A percentile compares a stretch with the other conserved stretches of the same genome.
Conservation (phyloP, 2,797 vertebrate genomes). For the Pipistrellus nathusii region DNA sequence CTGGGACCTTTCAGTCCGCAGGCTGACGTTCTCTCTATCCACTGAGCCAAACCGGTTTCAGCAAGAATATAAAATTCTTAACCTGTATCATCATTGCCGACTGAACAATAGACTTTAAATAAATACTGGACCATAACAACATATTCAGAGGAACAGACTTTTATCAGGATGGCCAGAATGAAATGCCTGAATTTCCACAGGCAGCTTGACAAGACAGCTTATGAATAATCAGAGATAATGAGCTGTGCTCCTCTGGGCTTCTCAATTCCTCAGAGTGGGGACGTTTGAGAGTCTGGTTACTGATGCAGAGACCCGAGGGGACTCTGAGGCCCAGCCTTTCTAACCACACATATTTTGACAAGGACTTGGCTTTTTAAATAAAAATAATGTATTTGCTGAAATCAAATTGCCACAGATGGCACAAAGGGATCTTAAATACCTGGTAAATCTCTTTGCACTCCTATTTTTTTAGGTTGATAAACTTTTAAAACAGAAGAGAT, state of each 20-base stretch:
- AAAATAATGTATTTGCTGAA: constrained; percentile 47
- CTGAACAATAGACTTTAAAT: background rate
- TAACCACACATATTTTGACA: constrained; percentile 23
- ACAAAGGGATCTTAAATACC: constrained; percentile 42
- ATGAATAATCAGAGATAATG: constrained; percentile 64
- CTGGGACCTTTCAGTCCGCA: no score
- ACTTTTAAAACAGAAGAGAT: constrained; percentile 66
- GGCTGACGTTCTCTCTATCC: no score
- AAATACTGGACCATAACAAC: constrained; percentile 41
- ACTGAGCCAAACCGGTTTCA: no score
- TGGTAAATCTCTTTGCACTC: background rate
- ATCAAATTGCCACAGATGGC: constrained; percentile 31
- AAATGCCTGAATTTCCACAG: constrained; percentile 12
- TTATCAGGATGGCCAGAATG: background rate
- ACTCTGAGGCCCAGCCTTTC: background rate
- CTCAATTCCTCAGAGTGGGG: background rate
- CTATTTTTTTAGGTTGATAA: constrained; percentile 31
- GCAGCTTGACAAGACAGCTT: constrained; percentile 46
- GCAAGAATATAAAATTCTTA: constrained; percentile 54
- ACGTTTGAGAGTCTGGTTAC: constrained; percentile 34
- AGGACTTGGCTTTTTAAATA: constrained; percentile 43
- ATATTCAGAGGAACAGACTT: constrained; percentile 16
- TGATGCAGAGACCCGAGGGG: constrained; percentile 12
- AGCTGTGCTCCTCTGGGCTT: constrained; percentile 51
- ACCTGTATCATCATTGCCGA: background rate